Evolutionary conservation across 2,797 vertebrate genomes (phyloP), one percentile per base, ranked within the genome.

Genomic region (Acrossocheilus wenchowensis): DNA sequence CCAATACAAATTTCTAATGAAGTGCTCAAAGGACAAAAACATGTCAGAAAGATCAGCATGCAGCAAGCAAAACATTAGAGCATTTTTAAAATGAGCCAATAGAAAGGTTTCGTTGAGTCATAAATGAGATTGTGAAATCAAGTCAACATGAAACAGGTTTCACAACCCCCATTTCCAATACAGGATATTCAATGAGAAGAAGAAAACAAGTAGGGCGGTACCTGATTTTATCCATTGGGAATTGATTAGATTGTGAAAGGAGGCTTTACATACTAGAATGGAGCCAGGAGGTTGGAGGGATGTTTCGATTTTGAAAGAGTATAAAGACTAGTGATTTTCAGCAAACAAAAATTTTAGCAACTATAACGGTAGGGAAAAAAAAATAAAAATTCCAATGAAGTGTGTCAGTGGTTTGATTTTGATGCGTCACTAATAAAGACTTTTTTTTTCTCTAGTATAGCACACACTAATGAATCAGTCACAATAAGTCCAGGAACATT

Each of bases 1-100:
- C 50, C 69, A 81, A 64, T 39, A 60, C 10, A 41, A 62, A 75
- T 80, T 79, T 83, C 17, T 48, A 86, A 80, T 43, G 41, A 69
- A 54, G 5, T 19, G n/a, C 73, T 60, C 84, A 79, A 48, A 85
- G 54, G 21, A 86, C 26, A 17, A 39, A 41, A 48, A 78, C 21
- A 26, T 11, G 11, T 7, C 6, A 52, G 5, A 68, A 17, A 52
- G 26, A 82, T 68, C n/a, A 54, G 50, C 11, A 14, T 26, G 21
- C 15, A 4, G 34, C 0, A 62, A 39, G 36, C n/a, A 30, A 64
- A 48, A 66, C 5, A 11, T 34, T 6, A 54, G 8, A 54, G n/a
- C 6, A 6, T 23, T 62, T 54, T n/a, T 23, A 1, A 69, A 54
- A 26, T 6, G 19, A 39, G 36, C 48, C 34, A n/a, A 5, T 19